Conservation (phyloP, 2,888 invertebrate species). For the Oscheius sp. region DNA sequence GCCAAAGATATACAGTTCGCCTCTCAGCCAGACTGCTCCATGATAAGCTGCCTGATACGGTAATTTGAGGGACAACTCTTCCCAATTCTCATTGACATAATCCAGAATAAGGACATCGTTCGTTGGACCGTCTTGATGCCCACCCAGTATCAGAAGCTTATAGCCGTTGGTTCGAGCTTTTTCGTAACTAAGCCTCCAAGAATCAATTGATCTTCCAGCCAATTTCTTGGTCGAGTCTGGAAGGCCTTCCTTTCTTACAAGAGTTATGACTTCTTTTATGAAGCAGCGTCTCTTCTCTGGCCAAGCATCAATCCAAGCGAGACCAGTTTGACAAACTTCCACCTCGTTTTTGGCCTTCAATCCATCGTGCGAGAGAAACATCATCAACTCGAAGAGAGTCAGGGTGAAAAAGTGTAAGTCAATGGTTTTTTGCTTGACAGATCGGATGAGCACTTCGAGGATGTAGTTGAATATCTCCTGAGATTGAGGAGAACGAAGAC, state of each 20-base stretch:
- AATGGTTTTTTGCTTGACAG: slow-evolving; percentile 6
- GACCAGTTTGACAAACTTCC: not conserved
- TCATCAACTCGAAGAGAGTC: not conserved
- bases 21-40: slow-evolving; percentile 2
- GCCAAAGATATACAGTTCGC: slow-evolving; percentile 14
- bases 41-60: slow-evolving; percentile 17
- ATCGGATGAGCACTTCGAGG: not conserved
- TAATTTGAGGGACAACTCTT: not conserved
- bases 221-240: not conserved
- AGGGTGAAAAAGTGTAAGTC: slow-evolving; percentile 5
- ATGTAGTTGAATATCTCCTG: not conserved
- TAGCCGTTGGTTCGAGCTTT: not conserved
- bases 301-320: slow-evolving; percentile 2
- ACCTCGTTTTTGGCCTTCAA: not conserved
- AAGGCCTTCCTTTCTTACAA: not conserved
- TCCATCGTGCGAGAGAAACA: not conserved
- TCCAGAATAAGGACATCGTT: not conserved
- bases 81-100: slow-evolving; percentile 1
- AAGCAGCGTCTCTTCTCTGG: not conserved
- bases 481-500: not conserved
- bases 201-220: not conserved
- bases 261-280: not conserved
- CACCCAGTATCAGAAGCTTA: not conserved
- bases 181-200: not conserved
- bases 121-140: not conserved